Evolutionary conservation across 2,888 invertebrate genomes (phyloP).

Genomic region (Sylvicola cinctus): DNA sequence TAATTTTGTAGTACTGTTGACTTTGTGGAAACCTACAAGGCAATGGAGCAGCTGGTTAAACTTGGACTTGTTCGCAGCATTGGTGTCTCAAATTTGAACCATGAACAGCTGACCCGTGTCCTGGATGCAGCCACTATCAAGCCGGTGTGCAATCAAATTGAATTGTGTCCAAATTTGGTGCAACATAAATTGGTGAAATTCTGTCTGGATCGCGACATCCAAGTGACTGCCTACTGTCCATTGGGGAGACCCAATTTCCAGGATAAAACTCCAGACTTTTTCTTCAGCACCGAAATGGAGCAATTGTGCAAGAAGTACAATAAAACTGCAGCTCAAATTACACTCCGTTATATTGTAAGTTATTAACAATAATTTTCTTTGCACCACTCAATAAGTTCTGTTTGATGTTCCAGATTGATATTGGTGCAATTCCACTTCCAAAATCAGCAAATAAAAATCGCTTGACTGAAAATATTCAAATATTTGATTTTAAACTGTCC

Average conservation of each 20-base stretch:
- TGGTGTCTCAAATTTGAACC: constrained; percentile 57
- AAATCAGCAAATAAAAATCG: constrained; percentile 32
- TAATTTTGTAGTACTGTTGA: no score
- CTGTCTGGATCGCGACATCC: constrained; percentile 39
- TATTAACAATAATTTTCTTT: constrained; percentile 14
- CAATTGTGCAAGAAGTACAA: constrained; percentile 35
- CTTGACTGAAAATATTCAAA: constrained; percentile 30
- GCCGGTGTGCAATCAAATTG: constrained; percentile 32
- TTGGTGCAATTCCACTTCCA: constrained; percentile 33
- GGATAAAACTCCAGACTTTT: constrained; percentile 21
- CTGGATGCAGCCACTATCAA: constrained; percentile 35
- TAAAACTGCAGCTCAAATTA: constrained; percentile 39
- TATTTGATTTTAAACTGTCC: constrained; percentile 34
- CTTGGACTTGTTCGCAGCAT: constrained; percentile 48
- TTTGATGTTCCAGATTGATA: constrained; percentile 22
- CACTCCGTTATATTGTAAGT: constrained; percentile 32
- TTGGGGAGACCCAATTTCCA: constrained; percentile 31
- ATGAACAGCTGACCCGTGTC: constrained; percentile 44
- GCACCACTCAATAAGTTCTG: no score
- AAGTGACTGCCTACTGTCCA: constrained; percentile 50
- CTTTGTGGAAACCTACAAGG: no score
- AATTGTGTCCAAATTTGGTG: constrained; percentile 28
- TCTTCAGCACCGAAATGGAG: constrained; percentile 22
- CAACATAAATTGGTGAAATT: constrained; percentile 45
- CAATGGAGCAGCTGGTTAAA: no score